These are phyloP conservation scores for Sternotherus odoratus DNA, from an alignment of 2,797 vertebrate species.

Conservation along the genomic window DNA sequence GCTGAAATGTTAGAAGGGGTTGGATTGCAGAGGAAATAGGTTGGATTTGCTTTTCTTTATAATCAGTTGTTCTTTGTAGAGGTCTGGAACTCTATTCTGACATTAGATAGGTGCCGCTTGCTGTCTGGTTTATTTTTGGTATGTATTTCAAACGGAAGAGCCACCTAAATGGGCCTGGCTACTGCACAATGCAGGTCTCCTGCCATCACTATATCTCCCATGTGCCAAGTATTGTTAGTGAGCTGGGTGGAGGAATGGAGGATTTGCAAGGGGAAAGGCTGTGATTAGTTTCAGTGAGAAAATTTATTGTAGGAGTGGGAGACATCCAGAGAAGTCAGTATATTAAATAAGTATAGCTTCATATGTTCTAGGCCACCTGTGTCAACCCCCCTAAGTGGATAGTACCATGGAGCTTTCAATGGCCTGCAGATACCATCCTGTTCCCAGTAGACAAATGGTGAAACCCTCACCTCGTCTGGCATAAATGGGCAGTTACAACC, in stretches of 20 bases:
- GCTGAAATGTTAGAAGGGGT: conserved; percentile 59
- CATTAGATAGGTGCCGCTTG: not conserved
- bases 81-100: not conserved
- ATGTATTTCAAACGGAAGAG: no score
- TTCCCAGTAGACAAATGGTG: not conserved
- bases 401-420: not conserved
- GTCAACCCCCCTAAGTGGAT: not conserved
- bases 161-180: not conserved
- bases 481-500: not conserved
- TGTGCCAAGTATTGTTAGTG: not conserved
- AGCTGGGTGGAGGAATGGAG: not conserved
- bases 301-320: not conserved
- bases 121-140: not conserved
- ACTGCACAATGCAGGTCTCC: not conserved
- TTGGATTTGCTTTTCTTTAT: conserved; percentile 18
- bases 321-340: not conserved
- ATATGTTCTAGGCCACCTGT: not conserved
- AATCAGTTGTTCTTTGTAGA: not conserved
- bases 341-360: not conserved
- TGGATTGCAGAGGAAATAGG: conserved; percentile 38
- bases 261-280: not conserved
- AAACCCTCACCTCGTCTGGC: not conserved
- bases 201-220: not conserved
- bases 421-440: not conserved
- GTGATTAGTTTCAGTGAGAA: not conserved